Percentiles rank a stretch among this genome's conserved stretches.
Evolutionary conservation across 2,797 vertebrate species (phyloP).

Genomic region (Eutrigla gurnardus): DNA sequence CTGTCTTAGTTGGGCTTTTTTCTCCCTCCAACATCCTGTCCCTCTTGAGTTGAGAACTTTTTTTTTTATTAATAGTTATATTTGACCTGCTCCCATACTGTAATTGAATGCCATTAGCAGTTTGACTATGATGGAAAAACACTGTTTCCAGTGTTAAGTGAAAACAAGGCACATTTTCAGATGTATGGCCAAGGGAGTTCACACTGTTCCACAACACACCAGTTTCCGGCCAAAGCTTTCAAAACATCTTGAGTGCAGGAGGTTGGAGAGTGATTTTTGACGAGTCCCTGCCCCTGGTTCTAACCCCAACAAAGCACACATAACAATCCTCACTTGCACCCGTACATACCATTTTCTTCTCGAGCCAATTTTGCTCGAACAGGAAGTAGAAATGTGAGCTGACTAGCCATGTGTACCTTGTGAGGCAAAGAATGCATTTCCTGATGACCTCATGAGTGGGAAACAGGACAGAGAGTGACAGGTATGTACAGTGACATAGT

Average conservation of each 20-base stretch:
- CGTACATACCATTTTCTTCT: constrained; percentile 16
- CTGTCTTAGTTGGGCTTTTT: constrained; percentile 30
- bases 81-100: neutral
- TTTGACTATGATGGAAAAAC: constrained; percentile 21
- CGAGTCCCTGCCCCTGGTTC: neutral
- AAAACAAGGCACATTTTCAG: constrained; percentile 50
- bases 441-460: constrained; percentile 9
- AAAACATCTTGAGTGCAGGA: constrained; percentile 36
- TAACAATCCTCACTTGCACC: neutral
- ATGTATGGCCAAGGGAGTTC: constrained; percentile 31
- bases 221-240: constrained; percentile 47
- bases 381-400: constrained; percentile 43
- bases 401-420: constrained; percentile 13
- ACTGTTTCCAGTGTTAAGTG: constrained; percentile 38
- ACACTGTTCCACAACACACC: constrained; percentile 46
- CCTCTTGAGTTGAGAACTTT: constrained; percentile 2
- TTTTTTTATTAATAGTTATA: neutral
- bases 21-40: neutral
- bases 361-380: constrained; percentile 6
- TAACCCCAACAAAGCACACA: constrained; percentile 25
- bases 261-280: constrained; percentile 17
- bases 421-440: constrained; percentile 14
- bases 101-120: constrained; percentile 5
- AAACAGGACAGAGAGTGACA: neutral
- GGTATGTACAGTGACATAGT: neutral